A percentile compares a stretch with the other conserved stretches of the same genome.
phyloP scores from a whole-genome alignment of 2,113 vertebrate species.

The Bujurquina vittata region DNA sequence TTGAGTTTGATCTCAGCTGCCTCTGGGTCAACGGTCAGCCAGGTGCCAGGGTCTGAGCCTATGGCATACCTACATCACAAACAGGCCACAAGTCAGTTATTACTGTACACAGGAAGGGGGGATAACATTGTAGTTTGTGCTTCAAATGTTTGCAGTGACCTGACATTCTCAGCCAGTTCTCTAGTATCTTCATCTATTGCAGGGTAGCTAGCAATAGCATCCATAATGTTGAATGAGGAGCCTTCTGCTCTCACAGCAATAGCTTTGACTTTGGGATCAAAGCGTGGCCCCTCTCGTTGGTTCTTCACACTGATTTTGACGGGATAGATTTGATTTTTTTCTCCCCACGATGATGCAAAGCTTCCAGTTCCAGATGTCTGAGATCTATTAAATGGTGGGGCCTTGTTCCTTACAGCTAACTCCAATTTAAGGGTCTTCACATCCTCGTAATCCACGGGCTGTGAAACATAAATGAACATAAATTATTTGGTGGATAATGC shows the following conservation, averaged over 20 bases:
- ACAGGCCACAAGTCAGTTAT: neutral
- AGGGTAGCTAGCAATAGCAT: constrained; percentile 77
- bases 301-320: constrained; percentile 55
- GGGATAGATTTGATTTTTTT: constrained; percentile 64
- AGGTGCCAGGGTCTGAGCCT: neutral
- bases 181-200: constrained; percentile 88
- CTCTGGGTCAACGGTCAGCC: neutral
- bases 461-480: no score
- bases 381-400: no score
- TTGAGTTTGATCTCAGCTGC: constrained; percentile 79
- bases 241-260: constrained; percentile 77
- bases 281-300: constrained; percentile 83
- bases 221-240: constrained; percentile 42
- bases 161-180: constrained; percentile 83
- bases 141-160: constrained; percentile 71
- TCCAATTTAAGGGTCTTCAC: no score
- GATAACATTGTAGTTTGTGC: neutral
- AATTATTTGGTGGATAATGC: no score
- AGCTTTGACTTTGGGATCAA: constrained; percentile 79
- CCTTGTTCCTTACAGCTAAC: no score
- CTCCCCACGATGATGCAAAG: constrained; percentile 41
- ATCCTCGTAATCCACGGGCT: no score
- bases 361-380: constrained; percentile 52
- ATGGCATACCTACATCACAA: constrained; percentile 83
- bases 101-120: neutral